Percentiles rank a stretch among this genome's conserved stretches.
These are phyloP conservation scores for Momotus momota DNA, from an alignment of 2,797 vertebrate species.

Conservation along the genomic window DNA sequence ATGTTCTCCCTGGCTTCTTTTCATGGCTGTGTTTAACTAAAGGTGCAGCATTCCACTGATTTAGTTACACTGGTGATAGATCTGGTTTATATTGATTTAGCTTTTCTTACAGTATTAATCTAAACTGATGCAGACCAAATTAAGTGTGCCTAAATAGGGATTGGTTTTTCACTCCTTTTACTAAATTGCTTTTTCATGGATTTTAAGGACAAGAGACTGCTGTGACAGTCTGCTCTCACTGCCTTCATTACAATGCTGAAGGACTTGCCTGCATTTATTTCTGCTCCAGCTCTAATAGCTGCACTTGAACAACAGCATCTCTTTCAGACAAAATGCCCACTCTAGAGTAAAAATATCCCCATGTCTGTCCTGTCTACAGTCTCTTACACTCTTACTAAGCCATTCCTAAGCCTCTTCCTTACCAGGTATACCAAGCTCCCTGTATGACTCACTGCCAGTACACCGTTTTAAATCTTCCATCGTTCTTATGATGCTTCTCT, in stretches of 20 bases:
- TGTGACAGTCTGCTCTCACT: not conserved
- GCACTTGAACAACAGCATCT: not conserved
- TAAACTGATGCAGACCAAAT: constrained; percentile 64
- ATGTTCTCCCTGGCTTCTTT: not conserved
- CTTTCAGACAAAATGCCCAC: not conserved
- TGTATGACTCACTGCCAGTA: not conserved
- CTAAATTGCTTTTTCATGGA: constrained; percentile 63
- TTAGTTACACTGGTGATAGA: constrained; percentile 42
- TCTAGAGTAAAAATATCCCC: not conserved
- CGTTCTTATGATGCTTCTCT: not conserved
- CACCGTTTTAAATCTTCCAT: not conserved
- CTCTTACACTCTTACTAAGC: not conserved
- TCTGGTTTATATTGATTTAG: constrained; percentile 60
- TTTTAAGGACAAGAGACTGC: constrained; percentile 48
- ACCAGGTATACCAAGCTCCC: not conserved
- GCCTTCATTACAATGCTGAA: constrained; percentile 18
- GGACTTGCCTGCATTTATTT: constrained; percentile 41
- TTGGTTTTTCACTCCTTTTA: constrained; percentile 45
- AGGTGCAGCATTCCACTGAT: constrained; percentile 29
- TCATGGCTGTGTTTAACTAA: constrained; percentile 7
- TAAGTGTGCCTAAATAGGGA: constrained; percentile 40
- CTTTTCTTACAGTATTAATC: constrained; percentile 54
- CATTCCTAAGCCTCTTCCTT: not conserved
- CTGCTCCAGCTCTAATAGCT: constrained; percentile 15
- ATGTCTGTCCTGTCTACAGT: not conserved